Percentiles rank a stretch among this genome's conserved stretches.
These are phyloP conservation scores for Caenorhabditis sp. DNA, from an alignment of 2,888 invertebrate genomes.

Conservation along the genomic window DNA sequence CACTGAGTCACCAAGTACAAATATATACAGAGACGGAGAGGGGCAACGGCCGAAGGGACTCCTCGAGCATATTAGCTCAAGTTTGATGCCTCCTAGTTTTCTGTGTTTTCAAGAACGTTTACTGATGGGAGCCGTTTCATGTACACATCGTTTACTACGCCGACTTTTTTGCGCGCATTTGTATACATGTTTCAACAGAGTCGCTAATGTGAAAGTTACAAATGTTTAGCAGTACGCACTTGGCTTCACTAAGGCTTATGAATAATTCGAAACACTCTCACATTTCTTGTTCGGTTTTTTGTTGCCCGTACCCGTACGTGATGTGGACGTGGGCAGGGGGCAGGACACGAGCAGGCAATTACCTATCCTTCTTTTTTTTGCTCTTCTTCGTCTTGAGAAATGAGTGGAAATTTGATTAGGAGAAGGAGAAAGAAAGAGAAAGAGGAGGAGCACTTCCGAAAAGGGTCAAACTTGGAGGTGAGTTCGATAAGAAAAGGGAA, in stretches of 20 bases:
- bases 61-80: conserved; percentile 38
- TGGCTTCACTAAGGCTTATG: conserved; percentile 33
- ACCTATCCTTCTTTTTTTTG: conserved; percentile 23
- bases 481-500: conserved; percentile 13
- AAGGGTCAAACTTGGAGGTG: conserved; percentile 5
- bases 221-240: conserved; percentile 52
- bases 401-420: conserved; percentile 38
- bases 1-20: conserved; percentile 44
- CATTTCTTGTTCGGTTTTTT: conserved; percentile 53
- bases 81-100: conserved; percentile 16
- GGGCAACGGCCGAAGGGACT: no score
- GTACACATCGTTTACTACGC: background rate
- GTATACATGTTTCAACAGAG: conserved; percentile 33
- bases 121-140: no score
- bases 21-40: conserved; percentile 1
- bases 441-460: background rate
- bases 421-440: background rate
- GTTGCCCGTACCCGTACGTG: no score
- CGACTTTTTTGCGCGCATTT: conserved; percentile 3
- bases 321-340: background rate
- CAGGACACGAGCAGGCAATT: conserved; percentile 18
- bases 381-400: conserved; percentile 32
- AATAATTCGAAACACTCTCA: conserved; percentile 46
- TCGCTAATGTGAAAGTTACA: conserved; percentile 50
- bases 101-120: no score